phyloP scores from a whole-genome alignment of 2,888 invertebrate species.

The Apantesis nais region DNA sequence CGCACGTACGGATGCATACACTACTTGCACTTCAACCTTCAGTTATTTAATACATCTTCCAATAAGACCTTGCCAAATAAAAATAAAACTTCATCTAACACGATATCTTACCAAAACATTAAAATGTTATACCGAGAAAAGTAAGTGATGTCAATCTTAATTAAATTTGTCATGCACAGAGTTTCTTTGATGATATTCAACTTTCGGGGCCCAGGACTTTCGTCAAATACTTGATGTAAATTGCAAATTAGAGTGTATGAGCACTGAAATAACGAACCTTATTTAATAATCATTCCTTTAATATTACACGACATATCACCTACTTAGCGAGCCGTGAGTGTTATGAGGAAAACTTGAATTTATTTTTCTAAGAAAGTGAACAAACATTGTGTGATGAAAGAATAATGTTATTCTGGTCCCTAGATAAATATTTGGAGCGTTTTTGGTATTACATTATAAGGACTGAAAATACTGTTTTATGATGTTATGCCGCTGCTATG shows the following conservation, averaged over 20 bases:
- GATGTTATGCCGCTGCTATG: constrained; percentile 19
- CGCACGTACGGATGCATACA: not conserved
- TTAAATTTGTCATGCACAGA: not conserved
- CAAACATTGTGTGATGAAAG: constrained; percentile 44
- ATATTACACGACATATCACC: constrained; percentile 9
- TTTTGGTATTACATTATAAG: constrained; percentile 27
- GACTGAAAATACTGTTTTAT: constrained; percentile 28
- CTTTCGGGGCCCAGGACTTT: not conserved
- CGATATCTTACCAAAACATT: not conserved
- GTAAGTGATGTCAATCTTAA: not conserved
- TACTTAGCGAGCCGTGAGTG: constrained; percentile 14
- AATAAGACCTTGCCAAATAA: not conserved
- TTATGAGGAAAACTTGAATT: constrained; percentile 34
- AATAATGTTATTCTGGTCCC: constrained; percentile 42
- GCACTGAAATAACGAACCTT: not conserved
- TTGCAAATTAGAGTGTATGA: not conserved
- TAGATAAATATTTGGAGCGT: constrained; percentile 37
- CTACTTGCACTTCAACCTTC: not conserved
- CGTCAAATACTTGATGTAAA: not conserved
- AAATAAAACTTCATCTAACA: not conserved
- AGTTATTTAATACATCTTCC: not conserved
- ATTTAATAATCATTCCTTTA: too few species aligned
- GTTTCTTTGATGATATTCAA: not conserved
- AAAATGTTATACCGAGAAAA: not conserved
- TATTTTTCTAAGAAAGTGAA: constrained; percentile 40